Conservation (phyloP, 2,888 invertebrate species). For the Anaspis maculata region DNA sequence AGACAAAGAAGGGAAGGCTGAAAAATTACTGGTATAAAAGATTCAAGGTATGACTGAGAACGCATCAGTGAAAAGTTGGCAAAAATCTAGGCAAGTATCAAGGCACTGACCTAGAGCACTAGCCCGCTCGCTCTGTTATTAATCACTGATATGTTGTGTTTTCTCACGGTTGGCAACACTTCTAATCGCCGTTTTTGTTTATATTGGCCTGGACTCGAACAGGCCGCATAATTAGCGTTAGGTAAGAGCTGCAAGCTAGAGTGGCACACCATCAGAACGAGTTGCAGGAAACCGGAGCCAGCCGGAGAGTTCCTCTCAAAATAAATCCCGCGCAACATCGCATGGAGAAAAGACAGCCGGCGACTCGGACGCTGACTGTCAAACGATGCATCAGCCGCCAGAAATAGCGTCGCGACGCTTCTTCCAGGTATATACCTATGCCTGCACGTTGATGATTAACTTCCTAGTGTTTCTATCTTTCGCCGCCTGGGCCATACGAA, state of each 20-base stretch:
- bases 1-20: no score
- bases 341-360: no score
- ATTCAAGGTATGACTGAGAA: no score
- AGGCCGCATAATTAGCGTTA: conserved; percentile 17
- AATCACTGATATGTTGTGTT: conserved; percentile 9
- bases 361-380: no score
- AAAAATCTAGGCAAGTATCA: no score
- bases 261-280: no score
- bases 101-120: no score
- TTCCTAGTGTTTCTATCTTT: conserved; percentile 15
- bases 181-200: conserved; percentile 16
- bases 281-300: conserved; percentile 11
- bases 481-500: no score
- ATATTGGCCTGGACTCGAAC: conserved; percentile 11
- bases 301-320: conserved; percentile 14
- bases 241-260: neutral
- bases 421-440: neutral
- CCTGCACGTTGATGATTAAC: conserved; percentile 21
- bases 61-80: no score
- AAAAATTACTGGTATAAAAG: no score
- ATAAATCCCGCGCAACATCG: conserved; percentile 12
- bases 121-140: no score
- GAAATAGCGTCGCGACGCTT: conserved; percentile 9
- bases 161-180: conserved; percentile 20
- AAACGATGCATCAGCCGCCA: no score